These are phyloP conservation scores for Cyclophora punctaria DNA, from an alignment of 2,888 invertebrate genomes.

Conservation along the genomic window DNA sequence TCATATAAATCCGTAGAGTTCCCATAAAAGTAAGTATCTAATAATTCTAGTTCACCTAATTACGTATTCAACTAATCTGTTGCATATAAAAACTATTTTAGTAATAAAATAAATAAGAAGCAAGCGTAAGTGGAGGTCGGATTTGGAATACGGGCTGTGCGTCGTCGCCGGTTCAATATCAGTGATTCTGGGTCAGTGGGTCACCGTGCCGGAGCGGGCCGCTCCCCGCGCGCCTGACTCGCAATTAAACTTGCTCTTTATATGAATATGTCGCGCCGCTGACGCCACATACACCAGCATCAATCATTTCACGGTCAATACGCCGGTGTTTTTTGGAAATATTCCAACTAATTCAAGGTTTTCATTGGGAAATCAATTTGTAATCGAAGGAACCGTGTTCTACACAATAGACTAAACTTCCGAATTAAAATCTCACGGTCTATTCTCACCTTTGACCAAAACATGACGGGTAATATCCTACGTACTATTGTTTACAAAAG, in stretches of 20 bases:
- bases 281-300: conserved; percentile 15
- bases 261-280: conserved; percentile 29
- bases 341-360: no score
- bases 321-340: conserved; percentile 9
- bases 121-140: conserved; percentile 65
- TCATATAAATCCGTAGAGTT: background rate
- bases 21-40: no score
- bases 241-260: conserved; percentile 56
- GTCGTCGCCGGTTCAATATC: conserved; percentile 70
- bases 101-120: conserved; percentile 35
- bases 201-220: conserved; percentile 56
- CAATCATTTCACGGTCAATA: conserved; percentile 17
- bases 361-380: no score
- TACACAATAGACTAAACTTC: conserved; percentile 4
- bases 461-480: conserved; percentile 6
- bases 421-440: conserved; percentile 27
- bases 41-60: no score
- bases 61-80: conserved; percentile 4
- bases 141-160: conserved; percentile 62
- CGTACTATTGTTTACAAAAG: conserved; percentile 26
- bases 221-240: conserved; percentile 41
- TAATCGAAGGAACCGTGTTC: no score
- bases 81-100: background rate
- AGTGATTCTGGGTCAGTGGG: conserved; percentile 72
- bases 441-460: conserved; percentile 21